Conservation (phyloP, 92 coral and sea anemone genomes). For the Parazoanthus darwini region DNA sequence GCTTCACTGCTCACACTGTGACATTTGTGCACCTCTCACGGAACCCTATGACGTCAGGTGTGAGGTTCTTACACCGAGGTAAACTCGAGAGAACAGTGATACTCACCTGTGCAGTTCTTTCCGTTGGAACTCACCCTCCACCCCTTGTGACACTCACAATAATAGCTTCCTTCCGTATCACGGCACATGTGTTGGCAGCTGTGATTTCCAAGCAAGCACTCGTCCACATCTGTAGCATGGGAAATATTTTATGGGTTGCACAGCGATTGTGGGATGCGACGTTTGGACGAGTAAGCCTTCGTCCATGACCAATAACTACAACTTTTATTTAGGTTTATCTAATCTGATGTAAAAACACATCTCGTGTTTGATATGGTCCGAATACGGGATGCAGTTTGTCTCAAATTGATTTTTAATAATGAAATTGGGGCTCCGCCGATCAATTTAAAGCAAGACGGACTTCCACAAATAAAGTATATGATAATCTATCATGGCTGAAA, state of each 20-base stretch:
- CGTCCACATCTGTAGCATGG: constrained; percentile 69
- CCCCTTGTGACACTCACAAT: constrained; percentile 89
- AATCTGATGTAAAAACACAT: no score
- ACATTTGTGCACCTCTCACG: no score
- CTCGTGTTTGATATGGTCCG: neutral
- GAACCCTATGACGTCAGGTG: no score
- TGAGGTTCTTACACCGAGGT: no score
- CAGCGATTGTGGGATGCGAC: neutral
- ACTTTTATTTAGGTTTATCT: neutral
- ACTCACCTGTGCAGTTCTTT: constrained; percentile 73
- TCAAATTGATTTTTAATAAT: no score
- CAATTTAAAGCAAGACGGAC: neutral
- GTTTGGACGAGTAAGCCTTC: neutral
- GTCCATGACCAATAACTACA: neutral
- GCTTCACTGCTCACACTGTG: no score
- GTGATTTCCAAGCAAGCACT: constrained; percentile 76
- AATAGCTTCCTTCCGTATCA: constrained; percentile 17
- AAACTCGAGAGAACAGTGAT: neutral
- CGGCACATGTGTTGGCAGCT: constrained; percentile 83
- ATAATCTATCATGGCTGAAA: neutral
- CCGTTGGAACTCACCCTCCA: constrained; percentile 66
- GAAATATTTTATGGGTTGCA: neutral
- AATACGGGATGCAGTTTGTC: neutral
- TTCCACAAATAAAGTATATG: neutral
- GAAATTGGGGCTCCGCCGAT: no score